phyloP scores from a whole-genome alignment of 2,797 vertebrate species.

The Gephyroberyx darwinii region DNA sequence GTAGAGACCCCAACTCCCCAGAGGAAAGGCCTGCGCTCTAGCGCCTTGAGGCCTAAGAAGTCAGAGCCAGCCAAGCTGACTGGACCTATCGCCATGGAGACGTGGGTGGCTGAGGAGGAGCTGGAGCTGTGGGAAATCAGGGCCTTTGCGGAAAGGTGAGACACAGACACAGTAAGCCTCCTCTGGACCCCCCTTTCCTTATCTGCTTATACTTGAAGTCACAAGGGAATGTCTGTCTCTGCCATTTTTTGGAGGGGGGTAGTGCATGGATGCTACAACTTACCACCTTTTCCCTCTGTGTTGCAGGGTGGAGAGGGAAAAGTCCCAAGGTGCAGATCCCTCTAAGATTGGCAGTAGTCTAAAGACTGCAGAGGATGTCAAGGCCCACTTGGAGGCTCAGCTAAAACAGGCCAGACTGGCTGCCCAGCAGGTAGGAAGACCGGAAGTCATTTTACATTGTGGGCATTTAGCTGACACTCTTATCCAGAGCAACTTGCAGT shows the following conservation, averaged over 20 bases:
- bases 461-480: neutral
- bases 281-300: neutral
- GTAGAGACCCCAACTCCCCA: conserved; percentile 97
- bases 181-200: neutral
- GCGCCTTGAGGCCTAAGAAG: conserved; percentile 95
- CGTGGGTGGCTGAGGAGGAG: conserved; percentile 96
- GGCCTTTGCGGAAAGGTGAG: conserved; percentile 95
- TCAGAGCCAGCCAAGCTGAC: conserved; percentile 93
- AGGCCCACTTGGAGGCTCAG: conserved; percentile 90
- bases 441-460: conserved; percentile 10
- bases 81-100: conserved; percentile 94
- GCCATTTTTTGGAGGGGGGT: neutral
- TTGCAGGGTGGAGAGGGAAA: conserved; percentile 94
- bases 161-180: neutral
- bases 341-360: conserved; percentile 87
- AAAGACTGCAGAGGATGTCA: conserved; percentile 89
- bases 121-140: conserved; percentile 98
- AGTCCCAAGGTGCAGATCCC: conserved; percentile 91
- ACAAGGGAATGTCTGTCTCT: neutral
- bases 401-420: conserved; percentile 90
- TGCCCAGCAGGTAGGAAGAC: conserved; percentile 87
- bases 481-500: too few relatives aligned
- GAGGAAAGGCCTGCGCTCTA: conserved; percentile 96
- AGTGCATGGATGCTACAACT: neutral
- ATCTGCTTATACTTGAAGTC: neutral